These are phyloP conservation scores for Drosophila pandora DNA, from an alignment of 1,140 invertebrate species.

Conservation along the genomic window DNA sequence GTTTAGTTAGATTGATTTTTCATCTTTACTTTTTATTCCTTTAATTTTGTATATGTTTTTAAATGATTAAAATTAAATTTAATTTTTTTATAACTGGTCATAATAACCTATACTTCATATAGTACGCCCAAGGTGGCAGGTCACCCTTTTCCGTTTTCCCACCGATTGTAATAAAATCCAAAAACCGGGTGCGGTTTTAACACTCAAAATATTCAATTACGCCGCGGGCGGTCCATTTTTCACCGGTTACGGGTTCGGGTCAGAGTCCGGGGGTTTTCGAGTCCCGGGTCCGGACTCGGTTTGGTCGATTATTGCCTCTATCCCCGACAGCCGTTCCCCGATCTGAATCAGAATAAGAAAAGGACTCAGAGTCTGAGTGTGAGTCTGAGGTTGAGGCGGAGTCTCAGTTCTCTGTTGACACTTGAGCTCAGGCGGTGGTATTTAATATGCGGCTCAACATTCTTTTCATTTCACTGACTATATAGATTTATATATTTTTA, in stretches of 20 bases:
- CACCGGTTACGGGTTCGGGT: conserved; percentile 18
- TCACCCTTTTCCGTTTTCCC: conserved; percentile 13
- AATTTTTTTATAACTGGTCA: not conserved
- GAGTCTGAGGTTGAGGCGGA: conserved; percentile 2
- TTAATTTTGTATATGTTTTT: not conserved
- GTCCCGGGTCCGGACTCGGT: conserved; percentile 6
- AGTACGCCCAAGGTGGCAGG: conserved; percentile 28
- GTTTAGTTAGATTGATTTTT: no score
- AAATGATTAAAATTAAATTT: not conserved
- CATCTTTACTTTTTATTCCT: not conserved
- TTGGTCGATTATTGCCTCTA: conserved; percentile 56
- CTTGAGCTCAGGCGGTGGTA: conserved; percentile 81
- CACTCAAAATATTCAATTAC: conserved; percentile 82
- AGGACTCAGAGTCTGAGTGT: not conserved
- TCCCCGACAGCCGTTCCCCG: not conserved
- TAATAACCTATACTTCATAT: not conserved
- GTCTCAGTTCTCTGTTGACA: conserved; percentile 65
- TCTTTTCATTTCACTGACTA: conserved; percentile 70
- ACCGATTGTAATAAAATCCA: conserved; percentile 23
- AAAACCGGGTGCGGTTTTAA: conserved; percentile 66
- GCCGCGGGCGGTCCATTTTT: conserved; percentile 65
- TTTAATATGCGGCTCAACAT: conserved; percentile 81
- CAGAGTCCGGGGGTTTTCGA: not conserved
- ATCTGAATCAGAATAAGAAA: not conserved
- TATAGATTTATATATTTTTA: conserved; percentile 25